phyloP scores from a whole-genome alignment of 1,140 invertebrate genomes.

The Pomacea maculata region DNA sequence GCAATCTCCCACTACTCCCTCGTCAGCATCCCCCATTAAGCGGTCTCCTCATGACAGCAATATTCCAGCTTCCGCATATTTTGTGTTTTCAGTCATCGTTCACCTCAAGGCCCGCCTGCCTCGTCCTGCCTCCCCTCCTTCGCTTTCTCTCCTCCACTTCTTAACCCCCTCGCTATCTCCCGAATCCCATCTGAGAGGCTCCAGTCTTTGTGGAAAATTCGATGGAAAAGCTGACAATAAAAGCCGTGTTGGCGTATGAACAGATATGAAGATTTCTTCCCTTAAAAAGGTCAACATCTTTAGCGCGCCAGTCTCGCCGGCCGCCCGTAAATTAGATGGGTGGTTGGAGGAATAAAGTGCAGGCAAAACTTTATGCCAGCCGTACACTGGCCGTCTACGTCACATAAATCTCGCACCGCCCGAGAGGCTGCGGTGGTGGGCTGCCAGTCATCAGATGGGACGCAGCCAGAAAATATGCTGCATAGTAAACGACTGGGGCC shows the following conservation, averaged over 20 bases:
- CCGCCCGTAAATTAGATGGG: slow-evolving; percentile 20
- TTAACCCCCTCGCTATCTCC: not conserved
- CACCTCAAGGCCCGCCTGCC: too few relatives aligned
- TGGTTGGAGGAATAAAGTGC: slow-evolving; percentile 22
- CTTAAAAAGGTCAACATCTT: slow-evolving; percentile 22
- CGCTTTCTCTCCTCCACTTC: not conserved
- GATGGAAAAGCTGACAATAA: slow-evolving; percentile 8
- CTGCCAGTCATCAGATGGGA: slow-evolving; percentile 18
- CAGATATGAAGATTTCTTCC: slow-evolving; percentile 15
- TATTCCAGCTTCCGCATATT: too few relatives aligned
- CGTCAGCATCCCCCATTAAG: too few relatives aligned
- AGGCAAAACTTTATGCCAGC: slow-evolving; percentile 21
- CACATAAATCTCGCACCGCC: slow-evolving; percentile 18
- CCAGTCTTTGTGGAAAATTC: not conserved
- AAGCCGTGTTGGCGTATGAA: slow-evolving; percentile 17
- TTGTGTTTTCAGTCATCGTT: too few relatives aligned
- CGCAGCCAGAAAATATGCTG: slow-evolving; percentile 17
- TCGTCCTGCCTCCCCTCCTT: too few relatives aligned
- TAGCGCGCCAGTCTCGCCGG: slow-evolving; percentile 18
- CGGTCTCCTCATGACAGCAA: too few relatives aligned
- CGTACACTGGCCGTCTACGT: slow-evolving; percentile 14
- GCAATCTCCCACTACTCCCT: too few relatives aligned
- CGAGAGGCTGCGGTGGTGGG: not conserved
- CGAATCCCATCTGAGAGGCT: not conserved
- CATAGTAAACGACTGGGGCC: slow-evolving; percentile 1